Evolutionary conservation across 2,888 invertebrate species (phyloP).

Genomic region (Rotaria macrura): DNA sequence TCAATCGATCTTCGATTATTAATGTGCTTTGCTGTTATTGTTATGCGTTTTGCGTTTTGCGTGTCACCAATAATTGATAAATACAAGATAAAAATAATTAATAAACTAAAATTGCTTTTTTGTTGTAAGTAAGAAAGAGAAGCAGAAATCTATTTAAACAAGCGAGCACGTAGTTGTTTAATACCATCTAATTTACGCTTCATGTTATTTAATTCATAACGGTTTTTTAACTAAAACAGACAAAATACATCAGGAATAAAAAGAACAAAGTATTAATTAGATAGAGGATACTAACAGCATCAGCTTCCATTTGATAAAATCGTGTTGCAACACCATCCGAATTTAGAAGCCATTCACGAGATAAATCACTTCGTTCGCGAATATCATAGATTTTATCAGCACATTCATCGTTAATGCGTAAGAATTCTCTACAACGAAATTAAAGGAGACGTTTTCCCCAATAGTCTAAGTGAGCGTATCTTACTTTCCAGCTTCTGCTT

Average conservation of each 20-base stretch:
- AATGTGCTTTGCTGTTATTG: neutral
- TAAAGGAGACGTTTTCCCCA: no score
- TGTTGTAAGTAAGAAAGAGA: neutral
- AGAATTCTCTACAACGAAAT: no score
- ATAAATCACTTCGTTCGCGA: constrained; percentile 27
- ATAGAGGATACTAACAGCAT: constrained; percentile 32
- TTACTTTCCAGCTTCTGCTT: constrained; percentile 32
- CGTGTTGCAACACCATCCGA: constrained; percentile 30
- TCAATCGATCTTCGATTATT: neutral
- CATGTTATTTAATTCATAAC: constrained; percentile 32
- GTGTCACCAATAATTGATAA: neutral
- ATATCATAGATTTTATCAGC: constrained; percentile 34
- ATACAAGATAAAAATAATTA: neutral
- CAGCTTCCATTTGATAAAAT: constrained; percentile 31
- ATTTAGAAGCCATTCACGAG: constrained; percentile 29
- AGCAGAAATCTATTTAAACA: neutral
- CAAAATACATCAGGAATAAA: neutral
- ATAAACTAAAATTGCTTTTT: neutral
- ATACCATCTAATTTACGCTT: constrained; percentile 33
- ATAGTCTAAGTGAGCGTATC: neutral
- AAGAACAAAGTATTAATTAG: no score
- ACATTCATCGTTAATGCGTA: constrained; percentile 34
- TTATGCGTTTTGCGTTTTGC: neutral
- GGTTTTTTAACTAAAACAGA: constrained; percentile 31
- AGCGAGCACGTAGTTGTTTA: constrained; percentile 32